These are phyloP conservation scores for Cantharis flavilabris DNA, from an alignment of 2,888 invertebrate genomes.

Conservation along the genomic window DNA sequence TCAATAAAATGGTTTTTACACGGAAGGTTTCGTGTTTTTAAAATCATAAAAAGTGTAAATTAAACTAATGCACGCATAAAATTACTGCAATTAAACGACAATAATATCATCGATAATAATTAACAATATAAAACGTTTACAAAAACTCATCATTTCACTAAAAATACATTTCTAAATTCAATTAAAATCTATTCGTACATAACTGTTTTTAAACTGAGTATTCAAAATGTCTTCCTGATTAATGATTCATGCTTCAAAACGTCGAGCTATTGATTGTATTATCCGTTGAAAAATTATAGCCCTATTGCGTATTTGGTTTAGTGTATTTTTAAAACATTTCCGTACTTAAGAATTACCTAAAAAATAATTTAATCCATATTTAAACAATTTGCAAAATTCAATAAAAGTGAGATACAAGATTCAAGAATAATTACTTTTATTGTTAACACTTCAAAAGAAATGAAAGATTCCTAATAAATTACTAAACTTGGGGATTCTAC, in stretches of 20 bases:
- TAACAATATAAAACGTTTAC: background rate
- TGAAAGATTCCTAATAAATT: too few species aligned
- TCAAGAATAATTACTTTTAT: too few species aligned
- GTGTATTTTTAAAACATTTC: background rate
- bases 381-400: background rate
- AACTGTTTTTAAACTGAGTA: background rate
- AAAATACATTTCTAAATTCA: background rate
- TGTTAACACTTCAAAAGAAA: too few species aligned
- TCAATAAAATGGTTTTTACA: background rate
- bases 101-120: background rate
- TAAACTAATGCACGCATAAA: background rate
- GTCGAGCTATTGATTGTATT: background rate
- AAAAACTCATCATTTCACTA: background rate
- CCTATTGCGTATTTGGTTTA: background rate
- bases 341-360: background rate
- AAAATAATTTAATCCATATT: background rate
- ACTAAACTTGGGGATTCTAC: too few species aligned
- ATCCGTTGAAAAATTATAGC: background rate
- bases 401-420: too few species aligned
- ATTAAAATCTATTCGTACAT: background rate
- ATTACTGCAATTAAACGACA: background rate
- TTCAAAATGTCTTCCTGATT: background rate
- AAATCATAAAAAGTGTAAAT: background rate
- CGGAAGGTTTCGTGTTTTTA: background rate
- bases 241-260: background rate